Conservation (phyloP, 1,140 invertebrate genomes). For the Eumeta japonica region DNA sequence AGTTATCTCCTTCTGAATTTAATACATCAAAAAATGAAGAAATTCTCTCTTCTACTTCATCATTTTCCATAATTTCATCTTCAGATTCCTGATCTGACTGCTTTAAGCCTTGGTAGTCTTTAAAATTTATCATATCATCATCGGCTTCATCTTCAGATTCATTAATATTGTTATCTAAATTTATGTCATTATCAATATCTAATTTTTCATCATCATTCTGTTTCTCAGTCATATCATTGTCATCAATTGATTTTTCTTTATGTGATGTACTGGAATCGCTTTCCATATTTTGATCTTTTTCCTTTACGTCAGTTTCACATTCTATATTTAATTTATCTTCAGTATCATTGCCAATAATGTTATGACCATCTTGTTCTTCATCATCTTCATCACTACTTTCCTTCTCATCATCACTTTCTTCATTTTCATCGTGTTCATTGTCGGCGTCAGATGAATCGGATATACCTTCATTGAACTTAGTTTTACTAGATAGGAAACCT, state of each 20-base stretch:
- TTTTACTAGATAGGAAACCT: no score
- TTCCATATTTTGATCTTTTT: no score
- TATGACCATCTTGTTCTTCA: slow-evolving; percentile 29
- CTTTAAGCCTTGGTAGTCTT: slow-evolving; percentile 21
- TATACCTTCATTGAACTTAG: slow-evolving; percentile 43
- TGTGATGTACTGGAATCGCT: no score
- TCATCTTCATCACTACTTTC: slow-evolving; percentile 26
- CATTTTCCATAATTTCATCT: slow-evolving; percentile 19
- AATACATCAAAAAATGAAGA: slow-evolving; percentile 30
- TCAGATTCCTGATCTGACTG: slow-evolving; percentile 16
- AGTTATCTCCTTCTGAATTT: slow-evolving; percentile 28
- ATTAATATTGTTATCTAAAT: slow-evolving; percentile 16
- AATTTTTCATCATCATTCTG: slow-evolving; percentile 21
- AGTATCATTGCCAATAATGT: slow-evolving; percentile 25
- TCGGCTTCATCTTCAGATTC: slow-evolving; percentile 12
- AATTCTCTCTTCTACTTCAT: slow-evolving; percentile 18
- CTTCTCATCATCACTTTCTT: slow-evolving; percentile 17
- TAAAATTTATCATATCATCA: slow-evolving; percentile 27
- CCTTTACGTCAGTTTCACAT: slow-evolving; percentile 22
- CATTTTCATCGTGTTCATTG: slow-evolving; percentile 21
- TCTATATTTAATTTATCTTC: slow-evolving; percentile 30
- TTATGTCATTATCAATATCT: slow-evolving; percentile 17
- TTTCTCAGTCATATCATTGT: slow-evolving; percentile 19
- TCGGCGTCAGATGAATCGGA: slow-evolving; percentile 37
- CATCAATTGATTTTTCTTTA: slow-evolving; percentile 25